Base-by-base conservation (phyloP, 2,888 invertebrate species). In the Dasypogon diadema region DNA sequence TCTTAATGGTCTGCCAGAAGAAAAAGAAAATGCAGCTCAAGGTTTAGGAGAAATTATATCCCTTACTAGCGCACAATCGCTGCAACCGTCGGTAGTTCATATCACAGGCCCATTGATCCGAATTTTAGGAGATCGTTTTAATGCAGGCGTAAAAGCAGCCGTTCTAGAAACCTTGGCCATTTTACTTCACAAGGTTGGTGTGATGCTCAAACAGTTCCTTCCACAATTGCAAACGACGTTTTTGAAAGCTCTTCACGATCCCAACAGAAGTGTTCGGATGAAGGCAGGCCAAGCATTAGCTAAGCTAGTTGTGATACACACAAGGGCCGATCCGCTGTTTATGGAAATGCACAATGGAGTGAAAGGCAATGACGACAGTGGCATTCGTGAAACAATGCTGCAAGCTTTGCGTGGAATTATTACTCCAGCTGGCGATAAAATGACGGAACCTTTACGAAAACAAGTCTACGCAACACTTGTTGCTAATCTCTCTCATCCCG, bases 141-240 rank as follows among this genome's bases (percentile, higher is more conserved):
- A 93, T 82, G 92, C 94, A 82, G 95, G 93, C 81, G 96, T 99
- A 0, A 99, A 99, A 87, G 96, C 97, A 0, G 97, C 98, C 30
- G 97, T 99, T 34, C 87, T 99, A 24, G 97, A 98, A 85, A 97
- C 98, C 0, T 88, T 99, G 22, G 96, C 97, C 0, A 90, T 94
- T 77, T 88, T 99, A n/a, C 88, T 99, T 8, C 92, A 92, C 34
- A 99, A 98, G 90, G 97, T 98, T 78, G 97, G 97, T 55, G 91
- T 93, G 42, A 93, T 97, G 92, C 87, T 99, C 85, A 98, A 98
- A 86, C 98, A 99, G 85, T 99, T 99, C 88, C 89, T 99, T 82
- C 99, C 99, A 1, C 99, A 99, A 87, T 90, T 99, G 46, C 99
- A 99, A 88, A 98, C 98, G 1, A 99, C 99, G 16, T 99, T 99